phyloP scores from a whole-genome alignment of 2,113 vertebrate species.

The Gambusia holbrooki region DNA sequence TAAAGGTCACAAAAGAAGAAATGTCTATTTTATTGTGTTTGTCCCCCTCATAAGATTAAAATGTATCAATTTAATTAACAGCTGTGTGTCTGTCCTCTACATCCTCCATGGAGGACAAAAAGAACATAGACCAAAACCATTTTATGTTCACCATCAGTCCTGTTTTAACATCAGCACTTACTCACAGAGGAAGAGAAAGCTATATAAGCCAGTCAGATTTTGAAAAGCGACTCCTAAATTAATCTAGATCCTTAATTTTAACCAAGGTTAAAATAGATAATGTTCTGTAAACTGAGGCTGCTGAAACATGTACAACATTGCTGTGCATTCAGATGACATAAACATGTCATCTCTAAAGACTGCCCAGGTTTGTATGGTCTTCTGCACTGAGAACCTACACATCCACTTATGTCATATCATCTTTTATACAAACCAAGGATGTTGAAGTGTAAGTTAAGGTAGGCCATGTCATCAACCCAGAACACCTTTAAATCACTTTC shows the following conservation, averaged over 20 bases:
- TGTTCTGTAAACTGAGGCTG: background rate
- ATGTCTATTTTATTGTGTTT: conserved; percentile 48
- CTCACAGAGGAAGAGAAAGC: background rate
- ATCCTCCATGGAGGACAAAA: conserved; percentile 42
- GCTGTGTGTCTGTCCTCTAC: conserved; percentile 55
- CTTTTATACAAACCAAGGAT: background rate
- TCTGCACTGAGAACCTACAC: background rate
- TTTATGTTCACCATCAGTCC: conserved; percentile 67
- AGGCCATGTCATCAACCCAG: background rate
- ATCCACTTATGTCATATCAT: background rate
- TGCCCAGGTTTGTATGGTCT: background rate
- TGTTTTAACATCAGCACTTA: conserved; percentile 23
- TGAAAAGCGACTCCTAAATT: background rate
- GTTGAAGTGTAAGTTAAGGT: background rate
- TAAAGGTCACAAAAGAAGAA: conserved; percentile 34
- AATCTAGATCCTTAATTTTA: background rate
- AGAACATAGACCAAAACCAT: conserved; percentile 44
- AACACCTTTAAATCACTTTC: background rate
- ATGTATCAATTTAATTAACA: conserved; percentile 61
- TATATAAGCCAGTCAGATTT: conserved; percentile 12
- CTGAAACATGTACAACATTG: background rate
- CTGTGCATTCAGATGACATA: too few relatives aligned
- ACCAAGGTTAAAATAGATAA: background rate
- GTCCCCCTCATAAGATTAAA: conserved; percentile 35
- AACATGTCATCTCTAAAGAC: background rate